Percentiles rank a stretch among this genome's conserved stretches.
Evolutionary conservation across 2,113 vertebrate species (phyloP).

Genomic region (Ascaphus truei): DNA sequence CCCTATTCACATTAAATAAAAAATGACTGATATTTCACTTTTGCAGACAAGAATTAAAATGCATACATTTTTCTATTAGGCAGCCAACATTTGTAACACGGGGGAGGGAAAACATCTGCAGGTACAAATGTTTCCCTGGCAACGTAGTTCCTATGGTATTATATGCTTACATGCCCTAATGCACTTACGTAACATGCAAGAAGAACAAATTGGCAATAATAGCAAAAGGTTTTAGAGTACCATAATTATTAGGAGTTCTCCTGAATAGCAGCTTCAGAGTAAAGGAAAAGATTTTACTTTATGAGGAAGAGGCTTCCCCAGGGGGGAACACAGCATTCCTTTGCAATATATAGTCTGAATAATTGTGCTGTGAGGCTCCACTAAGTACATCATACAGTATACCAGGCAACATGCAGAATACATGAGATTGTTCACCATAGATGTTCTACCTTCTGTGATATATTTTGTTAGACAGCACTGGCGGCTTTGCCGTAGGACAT

Average conservation of each 20-base stretch:
- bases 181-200: conserved; percentile 32
- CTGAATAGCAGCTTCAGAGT: conserved; percentile 1
- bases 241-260: conserved; percentile 10
- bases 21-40: conserved; percentile 3
- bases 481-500: not conserved
- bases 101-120: conserved; percentile 20
- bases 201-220: conserved; percentile 29
- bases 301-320: not conserved
- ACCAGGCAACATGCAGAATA: not conserved
- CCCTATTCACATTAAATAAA: not conserved
- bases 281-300: not conserved
- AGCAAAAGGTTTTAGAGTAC: conserved; percentile 27
- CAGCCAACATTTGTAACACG: not conserved
- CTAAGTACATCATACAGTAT: not conserved
- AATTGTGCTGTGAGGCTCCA: not conserved
- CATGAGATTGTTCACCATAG: not conserved
- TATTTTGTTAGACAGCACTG: not conserved
- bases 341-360: not conserved
- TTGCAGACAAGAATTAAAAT: conserved; percentile 6
- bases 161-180: conserved; percentile 24
- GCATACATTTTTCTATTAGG: not conserved
- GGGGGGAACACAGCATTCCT: not conserved
- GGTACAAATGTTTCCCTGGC: conserved; percentile 36
- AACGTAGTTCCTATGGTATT: conserved; percentile 37
- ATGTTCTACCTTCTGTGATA: not conserved